Evolutionary conservation across 2,113 vertebrate genomes (phyloP).

Genomic region (Phylloscopus trochiloides): DNA sequence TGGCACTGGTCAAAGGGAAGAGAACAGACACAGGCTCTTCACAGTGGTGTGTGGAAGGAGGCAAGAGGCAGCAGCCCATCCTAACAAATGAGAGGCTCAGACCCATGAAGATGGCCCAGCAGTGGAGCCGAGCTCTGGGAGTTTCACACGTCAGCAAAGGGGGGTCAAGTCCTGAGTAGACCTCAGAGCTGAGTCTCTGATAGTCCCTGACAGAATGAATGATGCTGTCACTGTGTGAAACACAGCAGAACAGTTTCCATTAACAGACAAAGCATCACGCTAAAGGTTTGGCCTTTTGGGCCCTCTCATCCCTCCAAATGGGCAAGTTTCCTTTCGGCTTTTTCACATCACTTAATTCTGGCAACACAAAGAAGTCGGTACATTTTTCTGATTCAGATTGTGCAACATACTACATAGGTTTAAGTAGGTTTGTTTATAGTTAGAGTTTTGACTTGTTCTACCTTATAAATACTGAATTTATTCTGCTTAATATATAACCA

Average conservation of each 20-base stretch:
- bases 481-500: not conserved
- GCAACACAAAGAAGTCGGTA: not conserved
- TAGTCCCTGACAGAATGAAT: not conserved
- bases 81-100: not conserved
- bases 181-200: not conserved
- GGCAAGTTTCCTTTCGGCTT: not conserved
- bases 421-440: not conserved
- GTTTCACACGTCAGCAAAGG: not conserved
- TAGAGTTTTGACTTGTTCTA: not conserved
- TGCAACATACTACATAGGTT: not conserved
- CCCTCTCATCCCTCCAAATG: not conserved
- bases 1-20: accelerated
- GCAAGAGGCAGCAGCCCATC: not conserved
- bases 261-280: accelerated
- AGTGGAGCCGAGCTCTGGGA: accelerated
- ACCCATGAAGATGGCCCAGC: accelerated
- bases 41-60: not conserved
- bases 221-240: not conserved
- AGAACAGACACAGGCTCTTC: not conserved
- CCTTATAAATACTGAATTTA: not conserved
- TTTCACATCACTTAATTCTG: not conserved
- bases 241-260: not conserved
- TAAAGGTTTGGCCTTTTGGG: not conserved
- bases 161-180: not conserved
- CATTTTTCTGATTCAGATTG: not conserved